Conservation (phyloP, 2,888 invertebrate genomes). For the Chirona hameri region DNA sequence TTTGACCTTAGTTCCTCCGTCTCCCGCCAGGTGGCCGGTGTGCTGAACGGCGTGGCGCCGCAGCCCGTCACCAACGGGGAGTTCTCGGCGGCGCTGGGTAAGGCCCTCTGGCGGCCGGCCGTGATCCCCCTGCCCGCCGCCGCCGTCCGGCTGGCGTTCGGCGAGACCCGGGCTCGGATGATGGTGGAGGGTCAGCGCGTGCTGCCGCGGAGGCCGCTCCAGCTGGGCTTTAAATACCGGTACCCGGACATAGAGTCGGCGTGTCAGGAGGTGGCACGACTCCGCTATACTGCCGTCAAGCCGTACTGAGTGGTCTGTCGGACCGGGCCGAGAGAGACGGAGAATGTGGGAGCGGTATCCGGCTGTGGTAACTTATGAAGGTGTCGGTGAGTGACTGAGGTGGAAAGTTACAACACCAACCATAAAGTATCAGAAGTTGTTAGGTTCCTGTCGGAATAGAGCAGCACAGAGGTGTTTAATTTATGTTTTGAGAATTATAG, state of each 20-base stretch:
- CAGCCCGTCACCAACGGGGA: conserved; percentile 58
- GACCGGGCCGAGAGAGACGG: neutral
- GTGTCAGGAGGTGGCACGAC: conserved; percentile 57
- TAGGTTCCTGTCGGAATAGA: too few species aligned
- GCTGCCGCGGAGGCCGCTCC: conserved; percentile 67
- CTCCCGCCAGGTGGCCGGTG: conserved; percentile 34
- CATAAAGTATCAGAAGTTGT: too few species aligned
- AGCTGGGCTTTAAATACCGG: conserved; percentile 72
- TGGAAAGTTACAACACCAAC: too few species aligned
- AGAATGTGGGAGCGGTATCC: too few species aligned
- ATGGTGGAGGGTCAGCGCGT: conserved; percentile 85
- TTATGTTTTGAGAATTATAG: too few species aligned
- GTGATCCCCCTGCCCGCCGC: conserved; percentile 71
- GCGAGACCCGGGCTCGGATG: conserved; percentile 75
- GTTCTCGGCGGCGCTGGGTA: conserved; percentile 66
- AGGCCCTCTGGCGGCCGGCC: conserved; percentile 72
- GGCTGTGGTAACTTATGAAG: too few species aligned
- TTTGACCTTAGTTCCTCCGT: too few species aligned
- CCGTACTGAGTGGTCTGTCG: neutral
- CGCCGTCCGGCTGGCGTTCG: conserved; percentile 66
- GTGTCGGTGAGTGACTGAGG: too few species aligned
- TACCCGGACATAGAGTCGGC: conserved; percentile 71
- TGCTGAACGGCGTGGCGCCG: conserved; percentile 81
- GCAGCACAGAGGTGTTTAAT: too few species aligned
- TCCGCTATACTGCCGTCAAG: neutral